Evolutionary conservation across 35 echinoderm and acorn worm genomes (phyloP).

Genomic region (Eucidaris tribuloides): DNA sequence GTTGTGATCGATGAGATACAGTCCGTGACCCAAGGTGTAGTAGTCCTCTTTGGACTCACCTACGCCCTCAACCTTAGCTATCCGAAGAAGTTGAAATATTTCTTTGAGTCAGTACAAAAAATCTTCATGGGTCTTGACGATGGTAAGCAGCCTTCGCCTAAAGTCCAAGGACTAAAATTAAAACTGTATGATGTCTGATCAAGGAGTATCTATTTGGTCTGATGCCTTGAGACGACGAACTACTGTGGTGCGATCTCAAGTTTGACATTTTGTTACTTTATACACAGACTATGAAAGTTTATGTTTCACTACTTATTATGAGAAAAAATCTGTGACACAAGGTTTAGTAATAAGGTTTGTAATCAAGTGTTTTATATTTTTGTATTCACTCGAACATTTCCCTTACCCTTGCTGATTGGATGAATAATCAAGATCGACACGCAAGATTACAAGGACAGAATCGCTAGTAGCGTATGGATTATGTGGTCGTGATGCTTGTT

Average conservation of each 20-base stretch:
- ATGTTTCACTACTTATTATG: slow-evolving; percentile 11
- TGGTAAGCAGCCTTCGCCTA: slow-evolving; percentile 29
- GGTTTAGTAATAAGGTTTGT: background rate
- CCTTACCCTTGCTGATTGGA: background rate
- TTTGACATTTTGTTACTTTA: background rate
- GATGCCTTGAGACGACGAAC: slow-evolving; percentile 4
- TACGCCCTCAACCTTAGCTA: slow-evolving; percentile 34
- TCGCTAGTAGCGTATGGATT: background rate
- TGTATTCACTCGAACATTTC: slow-evolving; percentile 5
- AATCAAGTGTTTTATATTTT: background rate
- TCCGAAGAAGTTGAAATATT: slow-evolving; percentile 39
- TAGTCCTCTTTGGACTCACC: too few relatives aligned
- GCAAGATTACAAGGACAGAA: slow-evolving; percentile 4
- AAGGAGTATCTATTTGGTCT: background rate
- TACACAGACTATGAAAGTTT: background rate
- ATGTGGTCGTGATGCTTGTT: slow-evolving; percentile 4
- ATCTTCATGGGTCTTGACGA: slow-evolving; percentile 32
- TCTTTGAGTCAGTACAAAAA: slow-evolving; percentile 40
- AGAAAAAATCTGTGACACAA: background rate
- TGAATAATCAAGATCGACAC: slow-evolving; percentile 6
- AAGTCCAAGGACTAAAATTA: slow-evolving; percentile 36
- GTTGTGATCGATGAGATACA: too few relatives aligned
- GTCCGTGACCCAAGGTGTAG: too few relatives aligned
- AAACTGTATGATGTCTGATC: slow-evolving; percentile 24
- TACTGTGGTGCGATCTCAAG: background rate